Evolutionary conservation across 2,888 invertebrate species (phyloP).

Genomic region (Thera obeliscata): DNA sequence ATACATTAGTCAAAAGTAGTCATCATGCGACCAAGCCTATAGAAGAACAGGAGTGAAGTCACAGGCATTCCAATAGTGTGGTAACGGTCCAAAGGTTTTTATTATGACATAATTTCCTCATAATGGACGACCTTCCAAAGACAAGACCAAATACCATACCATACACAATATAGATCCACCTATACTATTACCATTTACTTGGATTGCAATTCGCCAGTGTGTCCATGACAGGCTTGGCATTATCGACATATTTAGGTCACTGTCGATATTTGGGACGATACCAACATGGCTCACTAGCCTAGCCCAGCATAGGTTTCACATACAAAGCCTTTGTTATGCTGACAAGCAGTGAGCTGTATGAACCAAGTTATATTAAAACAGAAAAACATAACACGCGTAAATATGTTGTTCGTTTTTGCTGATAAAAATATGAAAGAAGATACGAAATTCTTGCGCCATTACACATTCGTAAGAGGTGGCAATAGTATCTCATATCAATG

Average conservation of each 20-base stretch:
- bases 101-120: conserved; percentile 2
- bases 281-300: conserved; percentile 23
- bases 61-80: neutral
- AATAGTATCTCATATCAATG: too few species aligned
- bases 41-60: neutral
- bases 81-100: neutral
- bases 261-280: conserved; percentile 30
- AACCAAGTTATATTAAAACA: too few species aligned
- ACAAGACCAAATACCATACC: conserved; percentile 4
- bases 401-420: too few species aligned
- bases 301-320: conserved; percentile 12
- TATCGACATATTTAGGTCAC: conserved; percentile 39
- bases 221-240: conserved; percentile 34
- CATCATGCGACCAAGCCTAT: neutral
- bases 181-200: conserved; percentile 4
- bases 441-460: too few species aligned
- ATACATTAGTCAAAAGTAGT: too few species aligned
- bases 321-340: neutral
- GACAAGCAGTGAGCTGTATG: neutral
- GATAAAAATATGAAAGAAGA: too few species aligned
- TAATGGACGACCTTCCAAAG: conserved; percentile 1
- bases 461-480: too few species aligned
- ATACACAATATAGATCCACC: conserved; percentile 17
- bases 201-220: conserved; percentile 33
- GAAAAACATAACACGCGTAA: too few species aligned